Evolutionary conservation across 2,797 vertebrate genomes (phyloP).

Genomic region (Neopelma chrysocephalum): DNA sequence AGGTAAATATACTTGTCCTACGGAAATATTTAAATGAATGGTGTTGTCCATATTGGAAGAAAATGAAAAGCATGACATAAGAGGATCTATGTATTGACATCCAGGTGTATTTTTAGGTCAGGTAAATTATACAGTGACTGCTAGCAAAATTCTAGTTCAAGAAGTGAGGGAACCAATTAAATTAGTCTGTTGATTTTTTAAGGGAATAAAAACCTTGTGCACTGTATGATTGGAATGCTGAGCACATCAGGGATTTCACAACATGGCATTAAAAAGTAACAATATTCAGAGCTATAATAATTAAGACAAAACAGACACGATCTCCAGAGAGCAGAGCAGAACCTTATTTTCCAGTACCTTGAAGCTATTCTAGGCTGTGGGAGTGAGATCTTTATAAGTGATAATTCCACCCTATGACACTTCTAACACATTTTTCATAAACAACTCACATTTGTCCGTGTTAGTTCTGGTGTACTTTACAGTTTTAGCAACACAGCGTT

Average conservation of each 20-base stretch:
- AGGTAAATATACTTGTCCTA: fast-evolving
- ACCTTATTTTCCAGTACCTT: conserved; percentile 40
- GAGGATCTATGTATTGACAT: not conserved
- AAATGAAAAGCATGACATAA: not conserved
- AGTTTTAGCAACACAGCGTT: conserved; percentile 10
- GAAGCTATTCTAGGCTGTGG: not conserved
- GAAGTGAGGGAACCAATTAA: not conserved
- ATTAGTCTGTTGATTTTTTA: not conserved
- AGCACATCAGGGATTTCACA: not conserved
- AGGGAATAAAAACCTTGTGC: not conserved
- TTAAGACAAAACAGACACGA: conserved; percentile 12
- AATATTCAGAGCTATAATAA: conserved; percentile 12
- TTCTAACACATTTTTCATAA: conserved; percentile 45
- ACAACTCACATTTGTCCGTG: conserved; percentile 32
- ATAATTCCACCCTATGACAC: conserved; percentile 36
- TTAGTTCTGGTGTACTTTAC: conserved; percentile 21
- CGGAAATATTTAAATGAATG: not conserved
- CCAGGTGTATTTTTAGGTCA: not conserved
- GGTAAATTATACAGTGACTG: not conserved
- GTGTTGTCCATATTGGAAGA: not conserved
- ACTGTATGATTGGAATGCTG: not conserved
- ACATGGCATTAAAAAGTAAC: not conserved
- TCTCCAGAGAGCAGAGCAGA: not conserved
- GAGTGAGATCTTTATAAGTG: conserved; percentile 36
- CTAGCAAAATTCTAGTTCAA: not conserved